Evolutionary conservation across 2,113 vertebrate species (phyloP).

Genomic region (Candoia aspera): DNA sequence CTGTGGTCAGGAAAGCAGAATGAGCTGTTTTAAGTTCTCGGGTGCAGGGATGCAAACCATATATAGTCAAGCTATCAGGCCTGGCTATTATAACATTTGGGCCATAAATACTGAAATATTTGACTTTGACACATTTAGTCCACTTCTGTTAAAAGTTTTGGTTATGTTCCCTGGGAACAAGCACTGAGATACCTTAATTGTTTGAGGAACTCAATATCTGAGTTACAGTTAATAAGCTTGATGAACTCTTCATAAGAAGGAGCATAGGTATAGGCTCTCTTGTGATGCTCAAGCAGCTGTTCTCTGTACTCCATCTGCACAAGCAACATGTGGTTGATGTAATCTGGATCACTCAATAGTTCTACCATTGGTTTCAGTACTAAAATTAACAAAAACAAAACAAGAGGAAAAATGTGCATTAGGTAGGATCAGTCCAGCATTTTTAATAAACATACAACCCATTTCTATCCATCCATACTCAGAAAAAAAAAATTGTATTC

Average conservation of each 20-base stretch:
- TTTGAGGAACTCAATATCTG: conserved; percentile 94
- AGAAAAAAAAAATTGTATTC: background rate
- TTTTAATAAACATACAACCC: background rate
- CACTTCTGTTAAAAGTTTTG: conserved; percentile 15
- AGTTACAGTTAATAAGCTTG: conserved; percentile 94
- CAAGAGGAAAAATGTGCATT: conserved; percentile 17
- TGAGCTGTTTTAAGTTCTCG: background rate
- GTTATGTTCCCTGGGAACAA: conserved; percentile 36
- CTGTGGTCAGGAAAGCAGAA: background rate
- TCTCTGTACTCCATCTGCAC: conserved; percentile 93
- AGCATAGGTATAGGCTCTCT: conserved; percentile 95
- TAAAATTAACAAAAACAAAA: conserved; percentile 60
- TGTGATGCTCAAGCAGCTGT: conserved; percentile 92
- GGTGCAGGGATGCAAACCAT: background rate
- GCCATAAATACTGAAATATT: conserved; percentile 4
- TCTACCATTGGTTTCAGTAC: conserved; percentile 95
- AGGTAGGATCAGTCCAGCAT: background rate
- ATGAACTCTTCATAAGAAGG: conserved; percentile 98
- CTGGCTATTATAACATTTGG: background rate
- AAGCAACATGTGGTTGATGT: conserved; percentile 93
- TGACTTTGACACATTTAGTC: background rate
- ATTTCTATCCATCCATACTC: background rate
- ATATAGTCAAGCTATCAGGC: background rate
- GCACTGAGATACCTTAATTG: conserved; percentile 87
- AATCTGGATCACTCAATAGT: conserved; percentile 93